phyloP scores from a whole-genome alignment of 2,888 invertebrate species.

The Prosapia bicincta region DNA sequence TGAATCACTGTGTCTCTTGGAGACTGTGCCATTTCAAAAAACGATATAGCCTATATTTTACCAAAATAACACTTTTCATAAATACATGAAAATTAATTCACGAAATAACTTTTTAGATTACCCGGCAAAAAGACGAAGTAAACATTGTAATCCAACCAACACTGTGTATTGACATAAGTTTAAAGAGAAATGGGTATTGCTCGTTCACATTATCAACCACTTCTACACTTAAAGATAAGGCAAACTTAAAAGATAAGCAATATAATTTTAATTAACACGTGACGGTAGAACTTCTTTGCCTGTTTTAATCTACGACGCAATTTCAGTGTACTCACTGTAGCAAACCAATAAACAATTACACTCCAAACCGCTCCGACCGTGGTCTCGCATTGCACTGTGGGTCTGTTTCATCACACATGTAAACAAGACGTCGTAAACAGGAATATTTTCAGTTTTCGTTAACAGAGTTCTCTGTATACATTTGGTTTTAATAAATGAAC shows the following conservation, averaged over 20 bases:
- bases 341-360: not conserved
- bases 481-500: no score
- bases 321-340: not conserved
- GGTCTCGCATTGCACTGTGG: not conserved
- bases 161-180: not conserved
- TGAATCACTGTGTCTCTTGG: constrained; percentile 79
- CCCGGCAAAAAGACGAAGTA: not conserved
- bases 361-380: not conserved
- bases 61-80: not conserved
- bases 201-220: not conserved
- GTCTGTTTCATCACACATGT: not conserved
- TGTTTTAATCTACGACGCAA: not conserved
- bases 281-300: not conserved
- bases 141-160: not conserved
- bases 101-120: not conserved
- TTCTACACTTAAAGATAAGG: not conserved
- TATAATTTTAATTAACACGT: not conserved
- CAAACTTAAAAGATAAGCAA: not conserved
- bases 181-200: not conserved
- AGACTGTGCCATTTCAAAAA: constrained; percentile 31
- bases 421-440: not conserved
- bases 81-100: not conserved
- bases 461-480: not conserved
- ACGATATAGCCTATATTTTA: not conserved
- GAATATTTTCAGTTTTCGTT: not conserved